A percentile compares a stretch with the other conserved stretches of the same genome.
These are phyloP conservation scores for Natator depressus DNA, from an alignment of 2,113 vertebrate species.

Conservation along the genomic window DNA sequence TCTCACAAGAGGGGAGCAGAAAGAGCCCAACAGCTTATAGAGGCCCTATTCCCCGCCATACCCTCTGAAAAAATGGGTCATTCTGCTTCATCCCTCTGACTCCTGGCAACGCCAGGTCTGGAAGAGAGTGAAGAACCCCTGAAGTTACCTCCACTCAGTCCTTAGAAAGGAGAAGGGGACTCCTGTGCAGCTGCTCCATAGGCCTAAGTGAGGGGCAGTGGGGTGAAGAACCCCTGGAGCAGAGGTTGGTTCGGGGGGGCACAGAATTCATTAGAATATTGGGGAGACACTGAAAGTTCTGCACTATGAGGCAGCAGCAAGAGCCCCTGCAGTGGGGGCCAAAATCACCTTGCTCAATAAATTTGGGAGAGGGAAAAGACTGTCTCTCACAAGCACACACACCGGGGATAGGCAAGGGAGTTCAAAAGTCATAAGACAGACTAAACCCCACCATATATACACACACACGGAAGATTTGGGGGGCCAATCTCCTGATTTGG, in stretches of 20 bases:
- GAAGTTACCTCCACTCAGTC: not conserved
- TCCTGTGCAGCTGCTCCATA: no score
- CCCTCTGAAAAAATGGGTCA: not conserved
- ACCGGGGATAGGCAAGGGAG: not conserved
- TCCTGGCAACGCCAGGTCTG: no score
- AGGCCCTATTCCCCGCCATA: not conserved
- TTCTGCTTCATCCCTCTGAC: no score
- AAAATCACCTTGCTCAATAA: not conserved
- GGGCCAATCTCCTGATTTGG: not conserved
- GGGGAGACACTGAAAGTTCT: no score
- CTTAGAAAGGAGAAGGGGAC: no score
- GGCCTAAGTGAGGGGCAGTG: no score
- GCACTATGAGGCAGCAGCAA: no score
- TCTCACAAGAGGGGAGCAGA: not conserved
- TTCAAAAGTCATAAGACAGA: not conserved
- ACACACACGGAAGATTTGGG: not conserved
- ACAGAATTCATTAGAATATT: not conserved
- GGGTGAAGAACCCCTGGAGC: not conserved
- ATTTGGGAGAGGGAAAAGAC: not conserved
- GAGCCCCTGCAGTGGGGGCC: no score
- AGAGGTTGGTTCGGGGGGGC: not conserved
- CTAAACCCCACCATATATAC: not conserved
- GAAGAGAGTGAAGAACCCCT: not conserved
- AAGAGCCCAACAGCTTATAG: not conserved
- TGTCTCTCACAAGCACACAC: not conserved